phyloP scores from a whole-genome alignment of 30 jellyfish, hydroid and myxozoan species.

The Rhopilema esculentum region DNA sequence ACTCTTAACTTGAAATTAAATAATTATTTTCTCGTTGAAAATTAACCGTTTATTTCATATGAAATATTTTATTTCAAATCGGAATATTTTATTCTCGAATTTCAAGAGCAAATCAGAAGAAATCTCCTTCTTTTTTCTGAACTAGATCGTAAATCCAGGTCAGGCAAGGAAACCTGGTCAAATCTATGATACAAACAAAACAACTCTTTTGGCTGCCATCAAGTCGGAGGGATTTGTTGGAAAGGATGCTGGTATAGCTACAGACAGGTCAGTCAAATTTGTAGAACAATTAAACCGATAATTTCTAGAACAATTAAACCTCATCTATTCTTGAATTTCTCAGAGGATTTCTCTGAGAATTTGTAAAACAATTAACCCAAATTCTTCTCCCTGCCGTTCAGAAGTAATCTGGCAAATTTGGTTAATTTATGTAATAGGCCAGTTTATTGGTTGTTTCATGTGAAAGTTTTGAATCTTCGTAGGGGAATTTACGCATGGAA shows the following conservation, averaged over 20 bases:
- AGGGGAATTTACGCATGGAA: too few relatives aligned
- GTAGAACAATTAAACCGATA: neutral
- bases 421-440: too few relatives aligned
- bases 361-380: too few relatives aligned
- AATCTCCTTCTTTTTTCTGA: neutral
- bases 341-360: neutral
- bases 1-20: too few relatives aligned
- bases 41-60: neutral
- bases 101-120: neutral
- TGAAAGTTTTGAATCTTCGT: too few relatives aligned
- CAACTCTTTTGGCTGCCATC: conserved; percentile 80
- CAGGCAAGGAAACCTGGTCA: conserved; percentile 80
- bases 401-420: too few relatives aligned
- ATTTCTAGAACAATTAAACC: neutral
- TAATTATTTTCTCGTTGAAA: neutral
- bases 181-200: conserved; percentile 84
- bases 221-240: conserved; percentile 82
- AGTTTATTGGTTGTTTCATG: too few relatives aligned
- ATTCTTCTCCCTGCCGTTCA: too few relatives aligned
- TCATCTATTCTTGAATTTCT: neutral
- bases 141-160: conserved; percentile 92
- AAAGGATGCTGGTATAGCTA: conserved; percentile 86
- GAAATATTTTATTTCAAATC: neutral
- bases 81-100: neutral
- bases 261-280: conserved; percentile 76